phyloP scores from a whole-genome alignment of 2,797 vertebrate species.

The Cynodonichthys magdalenae region DNA sequence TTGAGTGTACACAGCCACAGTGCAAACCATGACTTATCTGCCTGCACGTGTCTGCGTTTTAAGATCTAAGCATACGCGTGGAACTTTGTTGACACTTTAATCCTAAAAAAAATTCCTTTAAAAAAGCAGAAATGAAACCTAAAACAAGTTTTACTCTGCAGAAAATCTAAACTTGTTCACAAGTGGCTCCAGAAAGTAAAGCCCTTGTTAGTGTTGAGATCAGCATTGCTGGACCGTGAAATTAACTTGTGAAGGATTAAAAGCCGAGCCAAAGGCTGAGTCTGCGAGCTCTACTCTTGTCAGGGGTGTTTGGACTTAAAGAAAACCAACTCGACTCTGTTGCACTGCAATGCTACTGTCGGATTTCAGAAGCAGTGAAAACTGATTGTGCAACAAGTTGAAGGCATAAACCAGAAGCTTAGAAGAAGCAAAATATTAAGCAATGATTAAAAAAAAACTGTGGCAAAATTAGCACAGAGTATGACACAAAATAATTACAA shows the following conservation, averaged over 20 bases:
- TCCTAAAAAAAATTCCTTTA: too few relatives aligned
- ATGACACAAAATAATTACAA: too few relatives aligned
- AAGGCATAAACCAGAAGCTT: too few relatives aligned
- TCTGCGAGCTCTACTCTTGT: background rate
- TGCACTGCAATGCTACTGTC: background rate
- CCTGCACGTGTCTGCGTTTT: too few relatives aligned
- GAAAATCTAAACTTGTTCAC: slow-evolving; percentile 3
- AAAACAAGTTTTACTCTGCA: background rate
- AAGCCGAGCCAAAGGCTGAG: background rate
- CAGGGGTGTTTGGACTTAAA: background rate
- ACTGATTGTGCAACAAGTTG: too few relatives aligned
- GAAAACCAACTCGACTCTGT: background rate
- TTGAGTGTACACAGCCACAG: background rate
- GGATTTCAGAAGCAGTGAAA: background rate
- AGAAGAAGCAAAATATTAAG: too few relatives aligned
- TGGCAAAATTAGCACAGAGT: too few relatives aligned
- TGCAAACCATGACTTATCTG: background rate
- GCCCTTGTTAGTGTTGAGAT: slow-evolving; percentile 14
- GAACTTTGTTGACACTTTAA: too few relatives aligned
- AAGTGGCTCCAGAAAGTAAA: background rate
- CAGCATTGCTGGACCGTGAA: background rate
- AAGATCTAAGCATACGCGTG: too few relatives aligned
- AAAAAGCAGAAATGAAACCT: too few relatives aligned
- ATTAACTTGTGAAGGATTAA: background rate
- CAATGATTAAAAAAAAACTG: too few relatives aligned